Conservation (phyloP, 2,888 invertebrate species). For the Melitaea athalia region DNA sequence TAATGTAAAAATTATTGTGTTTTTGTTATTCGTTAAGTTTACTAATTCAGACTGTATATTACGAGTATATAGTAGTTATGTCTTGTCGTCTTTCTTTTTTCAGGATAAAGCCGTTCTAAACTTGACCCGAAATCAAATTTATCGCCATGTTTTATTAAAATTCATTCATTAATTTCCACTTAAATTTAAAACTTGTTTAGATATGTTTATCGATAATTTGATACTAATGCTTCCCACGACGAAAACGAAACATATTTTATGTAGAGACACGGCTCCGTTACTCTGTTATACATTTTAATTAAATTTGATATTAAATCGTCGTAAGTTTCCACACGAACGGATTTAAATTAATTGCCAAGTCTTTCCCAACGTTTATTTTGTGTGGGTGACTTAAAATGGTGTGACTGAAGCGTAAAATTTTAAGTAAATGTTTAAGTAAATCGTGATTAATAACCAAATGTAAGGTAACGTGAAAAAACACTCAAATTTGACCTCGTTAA, state of each 20-base stretch:
- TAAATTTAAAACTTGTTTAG: neutral
- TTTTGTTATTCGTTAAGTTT: no score
- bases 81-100: no score
- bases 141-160: neutral
- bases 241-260: neutral
- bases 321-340: neutral
- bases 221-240: neutral
- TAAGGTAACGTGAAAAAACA: constrained; percentile 19
- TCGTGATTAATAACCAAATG: constrained; percentile 11
- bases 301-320: neutral
- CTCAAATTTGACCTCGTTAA: constrained; percentile 33
- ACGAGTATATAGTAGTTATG: no score
- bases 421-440: neutral
- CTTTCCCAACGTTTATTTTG: neutral
- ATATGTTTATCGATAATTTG: neutral
- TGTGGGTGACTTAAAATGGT: neutral
- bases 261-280: neutral
- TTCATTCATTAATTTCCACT: neutral
- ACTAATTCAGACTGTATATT: no score
- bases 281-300: neutral
- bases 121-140: neutral
- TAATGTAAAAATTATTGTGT: no score
- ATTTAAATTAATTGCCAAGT: neutral
- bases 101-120: no score
- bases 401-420: constrained; percentile 8